Evolutionary conservation across 2,888 invertebrate species (phyloP), one percentile per base, ranked within the genome.

Genomic region (Formica aserva): DNA sequence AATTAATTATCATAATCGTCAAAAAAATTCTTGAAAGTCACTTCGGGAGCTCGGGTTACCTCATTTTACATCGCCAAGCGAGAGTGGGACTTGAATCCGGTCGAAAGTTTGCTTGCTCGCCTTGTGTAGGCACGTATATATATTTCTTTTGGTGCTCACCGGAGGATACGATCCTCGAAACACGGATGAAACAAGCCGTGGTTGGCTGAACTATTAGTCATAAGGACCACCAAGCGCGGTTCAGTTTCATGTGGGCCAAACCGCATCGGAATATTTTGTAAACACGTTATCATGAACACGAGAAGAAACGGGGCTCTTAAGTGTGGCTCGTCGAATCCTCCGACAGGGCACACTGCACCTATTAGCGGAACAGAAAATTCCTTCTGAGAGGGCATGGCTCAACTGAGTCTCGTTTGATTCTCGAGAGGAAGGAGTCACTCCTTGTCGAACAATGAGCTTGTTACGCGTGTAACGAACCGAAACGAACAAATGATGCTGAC

Each of bases 261-360:
- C 76, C 87, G 77, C 82, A 71, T 74, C 81, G 38, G 81, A 82
- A 75, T 88, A 89, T 87, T 91, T 91, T 87, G 90, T 91, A 92
- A 92, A 91, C 89, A 89, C 87, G 84, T 89, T 88, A 90, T 91
- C 83, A 66, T 84, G 76, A 72, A 84, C 84, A 82, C 67, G 82
- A 88, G 22, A 45, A 35, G 35, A 60, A 72, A 71, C 41, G 69
- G 32, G 48, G 13, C n/a, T 55, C 55, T 71, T 71, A 83, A 84
- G 29, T 55, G 9, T 38, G 8, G 15, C 15, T n/a, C 0, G n/a
- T 52, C 38, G 52, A 67, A 63, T 67, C 32, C 45, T 65, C 45
- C 18, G 29, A 48, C 57, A 57, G 77, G 13, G 67, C 5, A 32
- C n/a, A 35, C n/a, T 32, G 55, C 26, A 13, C 22, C 60, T 71